Conservation (phyloP, 1,140 invertebrate genomes). For the Eueides isabella region DNA sequence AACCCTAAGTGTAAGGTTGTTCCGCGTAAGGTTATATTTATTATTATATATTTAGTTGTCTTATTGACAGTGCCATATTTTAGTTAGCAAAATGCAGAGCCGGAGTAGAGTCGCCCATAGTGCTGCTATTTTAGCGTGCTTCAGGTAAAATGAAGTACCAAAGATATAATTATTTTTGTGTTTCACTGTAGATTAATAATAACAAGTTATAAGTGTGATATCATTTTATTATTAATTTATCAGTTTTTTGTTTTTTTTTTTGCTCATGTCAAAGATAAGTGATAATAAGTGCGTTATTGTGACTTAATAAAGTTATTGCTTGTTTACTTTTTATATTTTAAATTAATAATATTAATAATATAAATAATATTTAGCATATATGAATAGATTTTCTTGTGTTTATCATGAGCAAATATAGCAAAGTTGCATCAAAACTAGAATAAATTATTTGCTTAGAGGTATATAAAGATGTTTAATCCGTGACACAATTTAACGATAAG, state of each 20-base stretch:
- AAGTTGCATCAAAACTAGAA: neutral
- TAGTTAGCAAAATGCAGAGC: slow-evolving; percentile 75
- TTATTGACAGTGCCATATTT: slow-evolving; percentile 57
- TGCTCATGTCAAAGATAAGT: neutral
- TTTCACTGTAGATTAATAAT: neutral
- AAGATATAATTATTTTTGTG: neutral
- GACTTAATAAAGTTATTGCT: neutral
- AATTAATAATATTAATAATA: neutral
- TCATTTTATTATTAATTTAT: neutral
- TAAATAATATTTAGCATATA: neutral
- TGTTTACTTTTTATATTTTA: neutral
- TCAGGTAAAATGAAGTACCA: slow-evolving; percentile 51
- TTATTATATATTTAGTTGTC: slow-evolving; percentile 42
- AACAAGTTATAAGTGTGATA: slow-evolving; percentile 16
- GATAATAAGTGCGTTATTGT: neutral
- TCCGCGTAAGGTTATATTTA: slow-evolving; percentile 52
- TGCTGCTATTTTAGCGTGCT: slow-evolving; percentile 54
- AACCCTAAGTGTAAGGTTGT: slow-evolving; percentile 61
- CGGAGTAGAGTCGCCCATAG: slow-evolving; percentile 68
- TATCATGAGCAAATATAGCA: neutral
- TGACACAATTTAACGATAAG: slow-evolving; percentile 23
- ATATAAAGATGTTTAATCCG: slow-evolving; percentile 23
- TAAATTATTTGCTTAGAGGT: neutral
- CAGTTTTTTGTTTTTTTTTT: slow-evolving; percentile 6
- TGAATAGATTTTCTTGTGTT: neutral